A percentile compares a stretch with the other conserved stretches of the same genome.
phyloP scores from a whole-genome alignment of 1,140 invertebrate species.

The Drosophila pruinosa region DNA sequence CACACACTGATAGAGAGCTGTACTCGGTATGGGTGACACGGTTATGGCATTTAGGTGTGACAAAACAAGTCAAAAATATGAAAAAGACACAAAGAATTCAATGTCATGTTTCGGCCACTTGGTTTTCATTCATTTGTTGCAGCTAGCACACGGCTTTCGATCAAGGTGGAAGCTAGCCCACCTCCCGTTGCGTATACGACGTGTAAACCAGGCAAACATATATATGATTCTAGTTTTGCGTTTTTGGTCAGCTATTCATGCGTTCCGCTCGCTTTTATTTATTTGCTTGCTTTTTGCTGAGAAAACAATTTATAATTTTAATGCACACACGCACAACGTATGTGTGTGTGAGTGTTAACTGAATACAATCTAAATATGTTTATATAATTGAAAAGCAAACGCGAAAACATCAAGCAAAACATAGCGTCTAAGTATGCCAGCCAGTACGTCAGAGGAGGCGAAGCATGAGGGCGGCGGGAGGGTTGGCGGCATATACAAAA shows the following conservation, averaged over 20 bases:
- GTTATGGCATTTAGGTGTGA: constrained; percentile 50
- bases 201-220: not conserved
- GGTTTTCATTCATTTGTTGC: constrained; percentile 76
- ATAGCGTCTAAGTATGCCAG: constrained; percentile 52
- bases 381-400: constrained; percentile 78
- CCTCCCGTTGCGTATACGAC: constrained; percentile 48
- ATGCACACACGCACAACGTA: constrained; percentile 59
- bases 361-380: constrained; percentile 78
- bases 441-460: constrained; percentile 13
- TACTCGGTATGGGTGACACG: constrained; percentile 2
- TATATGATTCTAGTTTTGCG: constrained; percentile 41
- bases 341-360: constrained; percentile 44
- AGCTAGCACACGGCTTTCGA: no score
- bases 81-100: constrained; percentile 44
- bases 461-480: not conserved
- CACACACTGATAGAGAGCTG: constrained; percentile 17
- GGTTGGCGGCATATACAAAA: constrained; percentile 20
- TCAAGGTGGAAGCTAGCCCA: constrained; percentile 1
- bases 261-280: constrained; percentile 46
- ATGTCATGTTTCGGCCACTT: constrained; percentile 72
- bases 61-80: constrained; percentile 47
- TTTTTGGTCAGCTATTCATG: constrained; percentile 68
- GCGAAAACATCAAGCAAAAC: constrained; percentile 70
- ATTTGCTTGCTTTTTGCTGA: constrained; percentile 52
- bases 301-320: constrained; percentile 78